Evolutionary conservation across 2,888 invertebrate genomes (phyloP).

Genomic region (Mantis religiosa): DNA sequence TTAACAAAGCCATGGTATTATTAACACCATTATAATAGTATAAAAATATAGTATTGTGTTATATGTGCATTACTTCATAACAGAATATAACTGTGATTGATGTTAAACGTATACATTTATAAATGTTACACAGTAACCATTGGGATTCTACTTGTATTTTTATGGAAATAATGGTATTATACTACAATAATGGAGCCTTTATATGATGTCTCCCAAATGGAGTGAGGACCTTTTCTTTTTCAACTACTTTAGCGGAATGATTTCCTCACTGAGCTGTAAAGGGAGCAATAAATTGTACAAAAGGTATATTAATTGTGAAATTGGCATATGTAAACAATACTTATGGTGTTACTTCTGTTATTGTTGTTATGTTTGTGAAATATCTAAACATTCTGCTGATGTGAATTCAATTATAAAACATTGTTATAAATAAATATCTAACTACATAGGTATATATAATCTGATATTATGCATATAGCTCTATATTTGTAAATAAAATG

Average conservation of each 20-base stretch:
- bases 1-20: too few relatives aligned
- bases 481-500: neutral
- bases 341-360: neutral
- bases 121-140: neutral
- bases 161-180: neutral
- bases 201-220: neutral
- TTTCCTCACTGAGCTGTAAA: constrained; percentile 8
- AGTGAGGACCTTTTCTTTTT: neutral
- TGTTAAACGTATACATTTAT: neutral
- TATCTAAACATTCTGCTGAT: neutral
- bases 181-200: neutral
- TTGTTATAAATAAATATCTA: neutral
- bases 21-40: too few relatives aligned
- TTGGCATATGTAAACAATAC: neutral
- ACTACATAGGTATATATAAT: neutral
- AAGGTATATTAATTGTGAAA: neutral
- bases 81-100: too few relatives aligned
- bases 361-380: neutral
- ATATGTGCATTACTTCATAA: too few relatives aligned
- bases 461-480: neutral
- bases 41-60: too few relatives aligned
- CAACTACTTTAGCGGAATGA: neutral
- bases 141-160: neutral
- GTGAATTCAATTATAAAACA: neutral
- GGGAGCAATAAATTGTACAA: constrained; percentile 16